phyloP scores from a whole-genome alignment of 2,888 invertebrate genomes.

The Eupithecia vulgata region DNA sequence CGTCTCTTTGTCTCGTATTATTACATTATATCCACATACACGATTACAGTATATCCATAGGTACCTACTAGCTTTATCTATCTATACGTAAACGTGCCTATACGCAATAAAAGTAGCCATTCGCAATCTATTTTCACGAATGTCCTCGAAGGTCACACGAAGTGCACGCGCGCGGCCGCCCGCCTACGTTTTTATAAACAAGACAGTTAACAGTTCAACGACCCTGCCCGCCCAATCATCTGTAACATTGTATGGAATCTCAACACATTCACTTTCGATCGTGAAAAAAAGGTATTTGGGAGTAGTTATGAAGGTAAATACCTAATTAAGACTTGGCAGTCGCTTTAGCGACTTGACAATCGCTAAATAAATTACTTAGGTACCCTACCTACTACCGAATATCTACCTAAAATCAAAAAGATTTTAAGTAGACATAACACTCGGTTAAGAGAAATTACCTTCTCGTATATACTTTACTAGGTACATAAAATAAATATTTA shows the following conservation, averaged over 20 bases:
- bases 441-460: neutral
- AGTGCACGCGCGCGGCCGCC: constrained; percentile 61
- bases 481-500: neutral
- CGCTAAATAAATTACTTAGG: no score
- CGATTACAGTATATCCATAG: no score
- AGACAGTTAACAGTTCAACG: constrained; percentile 60
- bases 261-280: constrained; percentile 3
- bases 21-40: neutral
- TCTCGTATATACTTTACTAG: neutral
- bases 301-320: no score
- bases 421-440: neutral
- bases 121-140: constrained; percentile 49
- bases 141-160: constrained; percentile 70
- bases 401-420: neutral
- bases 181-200: constrained; percentile 67
- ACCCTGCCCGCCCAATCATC: constrained; percentile 53
- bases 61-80: no score
- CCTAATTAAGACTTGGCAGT: no score
- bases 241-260: constrained; percentile 13
- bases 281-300: neutral
- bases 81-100: neutral
- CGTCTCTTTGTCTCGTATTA: neutral
- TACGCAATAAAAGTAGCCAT: constrained; percentile 3
- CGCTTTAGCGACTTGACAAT: no score
- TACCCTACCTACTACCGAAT: no score